Evolutionary conservation across 2,113 vertebrate species (phyloP).

Genomic region (Marcusenius ussheri): DNA sequence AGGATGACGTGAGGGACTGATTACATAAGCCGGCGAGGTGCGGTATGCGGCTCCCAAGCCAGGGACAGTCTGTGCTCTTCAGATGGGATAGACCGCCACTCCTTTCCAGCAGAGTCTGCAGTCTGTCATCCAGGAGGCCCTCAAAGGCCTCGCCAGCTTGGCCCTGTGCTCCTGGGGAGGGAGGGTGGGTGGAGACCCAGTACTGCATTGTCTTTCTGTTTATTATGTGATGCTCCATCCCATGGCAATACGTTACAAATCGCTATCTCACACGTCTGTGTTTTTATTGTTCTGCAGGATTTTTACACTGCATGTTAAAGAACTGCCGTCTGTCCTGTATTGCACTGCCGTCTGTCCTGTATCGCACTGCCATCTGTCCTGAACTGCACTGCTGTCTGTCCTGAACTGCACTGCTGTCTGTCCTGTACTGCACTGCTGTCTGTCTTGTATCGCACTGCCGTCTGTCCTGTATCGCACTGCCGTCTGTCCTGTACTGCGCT

Average conservation of each 20-base stretch:
- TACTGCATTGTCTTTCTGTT: neutral
- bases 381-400: no score
- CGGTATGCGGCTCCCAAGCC: neutral
- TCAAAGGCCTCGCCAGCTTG: neutral
- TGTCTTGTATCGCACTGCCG: no score
- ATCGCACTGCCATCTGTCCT: no score
- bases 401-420: no score
- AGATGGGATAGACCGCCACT: neutral
- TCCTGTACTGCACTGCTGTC: no score
- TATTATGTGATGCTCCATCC: neutral
- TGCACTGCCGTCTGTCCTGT: no score
- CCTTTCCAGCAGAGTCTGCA: neutral
- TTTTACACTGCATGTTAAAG: neutral
- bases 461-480: no score
- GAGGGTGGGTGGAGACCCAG: neutral
- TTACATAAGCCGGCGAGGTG: neutral
- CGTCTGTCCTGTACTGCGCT: no score
- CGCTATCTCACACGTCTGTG: neutral
- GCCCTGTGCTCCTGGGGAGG: neutral
- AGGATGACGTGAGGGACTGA: neutral
- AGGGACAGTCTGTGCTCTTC: neutral
- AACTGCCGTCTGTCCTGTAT: neutral
- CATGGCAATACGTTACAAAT: neutral
- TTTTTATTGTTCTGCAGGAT: neutral
- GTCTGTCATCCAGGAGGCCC: neutral